phyloP scores from a whole-genome alignment of 2,797 vertebrate genomes.

The Squalus acanthias region DNA sequence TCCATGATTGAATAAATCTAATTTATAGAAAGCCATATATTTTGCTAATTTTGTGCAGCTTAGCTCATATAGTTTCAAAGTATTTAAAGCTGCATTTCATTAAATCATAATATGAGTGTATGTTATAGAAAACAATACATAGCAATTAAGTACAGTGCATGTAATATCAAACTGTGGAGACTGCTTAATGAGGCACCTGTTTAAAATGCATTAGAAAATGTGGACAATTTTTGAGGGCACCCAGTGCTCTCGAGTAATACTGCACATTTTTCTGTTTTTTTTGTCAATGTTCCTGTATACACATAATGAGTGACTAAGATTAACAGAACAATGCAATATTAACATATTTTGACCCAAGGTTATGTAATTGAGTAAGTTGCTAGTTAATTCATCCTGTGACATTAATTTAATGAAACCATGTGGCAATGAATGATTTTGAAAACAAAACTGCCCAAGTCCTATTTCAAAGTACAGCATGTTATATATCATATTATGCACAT shows the following conservation, averaged over 20 bases:
- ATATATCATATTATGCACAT: background rate
- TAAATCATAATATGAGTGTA: background rate
- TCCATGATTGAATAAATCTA: background rate
- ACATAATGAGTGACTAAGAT: background rate
- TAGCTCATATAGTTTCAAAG: background rate
- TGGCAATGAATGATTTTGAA: background rate
- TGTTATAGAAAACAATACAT: background rate
- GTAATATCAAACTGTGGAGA: background rate
- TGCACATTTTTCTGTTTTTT: background rate
- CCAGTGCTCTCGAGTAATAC: background rate
- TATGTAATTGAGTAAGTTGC: background rate
- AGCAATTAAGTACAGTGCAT: background rate
- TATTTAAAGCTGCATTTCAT: background rate
- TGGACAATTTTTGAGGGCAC: background rate
- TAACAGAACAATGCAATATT: background rate
- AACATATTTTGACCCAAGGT: background rate
- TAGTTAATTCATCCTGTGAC: background rate
- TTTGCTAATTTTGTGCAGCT: background rate
- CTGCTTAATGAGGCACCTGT: background rate
- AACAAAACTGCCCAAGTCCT: background rate
- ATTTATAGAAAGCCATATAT: background rate
- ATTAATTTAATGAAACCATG: background rate
- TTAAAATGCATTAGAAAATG: background rate
- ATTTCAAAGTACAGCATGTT: slow-evolving; percentile 5
- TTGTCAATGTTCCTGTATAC: background rate